Evolutionary conservation across 1,140 invertebrate genomes (phyloP), one percentile per base, ranked within the genome.

Genomic region (Acyrthosiphon pisum): DNA sequence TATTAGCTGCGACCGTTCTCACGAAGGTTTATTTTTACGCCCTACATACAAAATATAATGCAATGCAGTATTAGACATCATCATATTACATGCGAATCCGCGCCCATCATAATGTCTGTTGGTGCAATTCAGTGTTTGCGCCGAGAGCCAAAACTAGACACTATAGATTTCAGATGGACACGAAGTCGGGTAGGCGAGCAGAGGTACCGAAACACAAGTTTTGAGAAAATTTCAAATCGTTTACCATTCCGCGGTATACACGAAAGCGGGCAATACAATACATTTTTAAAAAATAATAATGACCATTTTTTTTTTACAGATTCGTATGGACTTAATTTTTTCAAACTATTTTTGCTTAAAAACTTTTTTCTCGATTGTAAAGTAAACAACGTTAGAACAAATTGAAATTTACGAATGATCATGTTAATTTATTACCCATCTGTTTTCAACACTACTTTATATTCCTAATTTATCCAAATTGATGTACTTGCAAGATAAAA

Each of bases 21-120:
- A 83, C 81, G 81, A 37, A 83, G 37, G 81, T 76, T 76, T n/a
- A n/a, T 76, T 76, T 76, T 76, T 76, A 76, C 30, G 60, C 60
- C 60, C 30, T 35, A 76, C 60, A 76, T 76, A 76, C 1, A 14
- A n/a, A 9, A 68, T 68, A 76, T 14, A 60, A 60, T 60, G n/a
- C n/a, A n/a, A n/a, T 76, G 4, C 20, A 53, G 50, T 7, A 23
- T 53, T 41, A 41, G 4, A 41, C 41, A 4, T 41, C 41, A 53
- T 50, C 2, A 4, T 22, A 53, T 23, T 18, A 53, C 3, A 53
- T 68, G 30, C n/a, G 60, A 11, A 68, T 68, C 14, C 0, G 60
- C 4, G n/a, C 18, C 60, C 14, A 4, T n/a, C 8, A 56, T 56
- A 23, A 37, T 37, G 2, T 37, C 37, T 56, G 14, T 50, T 20